Percentiles rank a stretch among this genome's conserved stretches.
Evolutionary conservation across 2,888 invertebrate species (phyloP).

Genomic region (Trypoxylon attenuatum): DNA sequence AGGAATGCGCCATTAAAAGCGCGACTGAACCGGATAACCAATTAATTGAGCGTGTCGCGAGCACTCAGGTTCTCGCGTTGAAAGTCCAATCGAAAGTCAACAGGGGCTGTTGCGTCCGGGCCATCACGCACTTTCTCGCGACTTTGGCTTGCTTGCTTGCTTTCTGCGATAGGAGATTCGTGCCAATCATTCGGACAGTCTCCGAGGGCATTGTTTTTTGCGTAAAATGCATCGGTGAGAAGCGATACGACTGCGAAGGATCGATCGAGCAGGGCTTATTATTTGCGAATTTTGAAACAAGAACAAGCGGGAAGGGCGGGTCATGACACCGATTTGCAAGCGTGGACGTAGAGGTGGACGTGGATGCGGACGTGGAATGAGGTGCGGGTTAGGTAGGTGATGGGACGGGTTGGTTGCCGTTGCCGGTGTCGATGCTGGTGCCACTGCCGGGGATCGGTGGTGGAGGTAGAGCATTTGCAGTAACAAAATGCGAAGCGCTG

Average conservation of each 20-base stretch:
- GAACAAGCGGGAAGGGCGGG: slow-evolving; percentile 40
- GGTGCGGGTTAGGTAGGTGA: slow-evolving; percentile 2
- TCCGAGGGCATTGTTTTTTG: too few relatives aligned
- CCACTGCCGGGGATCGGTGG: slow-evolving; percentile 9
- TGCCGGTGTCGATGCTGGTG: slow-evolving; percentile 15
- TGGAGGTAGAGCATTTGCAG: slow-evolving; percentile 65
- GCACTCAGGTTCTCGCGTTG: too few relatives aligned
- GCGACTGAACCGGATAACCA: slow-evolving; percentile 39
- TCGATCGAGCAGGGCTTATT: too few relatives aligned
- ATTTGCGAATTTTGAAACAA: slow-evolving; percentile 59
- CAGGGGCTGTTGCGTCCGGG: too few relatives aligned
- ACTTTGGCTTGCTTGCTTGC: too few relatives aligned
- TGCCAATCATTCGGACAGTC: too few relatives aligned
- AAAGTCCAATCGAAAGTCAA: too few relatives aligned
- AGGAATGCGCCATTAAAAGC: slow-evolving; percentile 53
- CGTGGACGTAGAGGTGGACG: slow-evolving; percentile 39
- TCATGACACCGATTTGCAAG: too few relatives aligned
- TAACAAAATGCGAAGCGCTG: slow-evolving; percentile 72
- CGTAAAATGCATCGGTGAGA: too few relatives aligned
- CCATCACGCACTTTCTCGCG: too few relatives aligned
- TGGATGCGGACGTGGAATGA: slow-evolving; percentile 32
- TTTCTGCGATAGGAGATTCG: too few relatives aligned
- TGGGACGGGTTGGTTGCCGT: neutral
- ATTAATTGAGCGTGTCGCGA: slow-evolving; percentile 25
- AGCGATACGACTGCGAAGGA: too few relatives aligned